Conservation (phyloP, 2,797 vertebrate genomes). For the Epinephelus malabaricus region DNA sequence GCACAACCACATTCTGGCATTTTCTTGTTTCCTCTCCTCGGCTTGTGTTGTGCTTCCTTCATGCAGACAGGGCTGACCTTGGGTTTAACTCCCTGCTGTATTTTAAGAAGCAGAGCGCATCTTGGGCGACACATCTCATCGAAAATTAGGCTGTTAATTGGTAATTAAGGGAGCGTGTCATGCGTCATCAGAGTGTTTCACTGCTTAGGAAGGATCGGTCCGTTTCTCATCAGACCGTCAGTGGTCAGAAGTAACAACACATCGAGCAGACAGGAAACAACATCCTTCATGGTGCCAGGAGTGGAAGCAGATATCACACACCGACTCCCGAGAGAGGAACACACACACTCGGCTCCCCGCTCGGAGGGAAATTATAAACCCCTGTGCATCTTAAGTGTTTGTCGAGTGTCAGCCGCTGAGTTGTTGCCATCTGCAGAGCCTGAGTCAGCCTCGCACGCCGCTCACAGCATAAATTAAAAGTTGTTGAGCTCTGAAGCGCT, state of each 20-base stretch:
- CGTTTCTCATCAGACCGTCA: too few species aligned
- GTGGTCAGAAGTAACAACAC: background rate
- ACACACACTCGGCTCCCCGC: background rate
- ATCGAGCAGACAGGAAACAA: constrained; percentile 1
- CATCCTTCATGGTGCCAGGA: background rate
- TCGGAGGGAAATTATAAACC: background rate
- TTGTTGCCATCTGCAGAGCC: background rate
- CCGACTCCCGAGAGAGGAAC: background rate
- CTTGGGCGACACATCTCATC: constrained; percentile 8
- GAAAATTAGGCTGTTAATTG: constrained; percentile 45
- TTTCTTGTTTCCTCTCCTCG: background rate
- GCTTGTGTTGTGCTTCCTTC: background rate
- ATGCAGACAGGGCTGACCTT: background rate
- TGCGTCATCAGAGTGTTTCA: constrained; percentile 17
- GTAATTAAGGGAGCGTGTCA: constrained; percentile 48
- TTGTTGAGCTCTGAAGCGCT: background rate
- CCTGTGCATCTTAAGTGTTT: background rate
- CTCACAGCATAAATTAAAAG: background rate
- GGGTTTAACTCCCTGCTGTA: background rate
- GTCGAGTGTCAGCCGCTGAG: background rate
- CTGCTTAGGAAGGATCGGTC: too few species aligned
- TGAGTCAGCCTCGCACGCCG: background rate
- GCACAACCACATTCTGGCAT: background rate
- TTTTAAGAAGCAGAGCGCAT: background rate
- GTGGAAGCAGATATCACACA: background rate